phyloP scores from a whole-genome alignment of 37 sponge, comb jelly and placozoan species.

The Chondrosia reniformis region DNA sequence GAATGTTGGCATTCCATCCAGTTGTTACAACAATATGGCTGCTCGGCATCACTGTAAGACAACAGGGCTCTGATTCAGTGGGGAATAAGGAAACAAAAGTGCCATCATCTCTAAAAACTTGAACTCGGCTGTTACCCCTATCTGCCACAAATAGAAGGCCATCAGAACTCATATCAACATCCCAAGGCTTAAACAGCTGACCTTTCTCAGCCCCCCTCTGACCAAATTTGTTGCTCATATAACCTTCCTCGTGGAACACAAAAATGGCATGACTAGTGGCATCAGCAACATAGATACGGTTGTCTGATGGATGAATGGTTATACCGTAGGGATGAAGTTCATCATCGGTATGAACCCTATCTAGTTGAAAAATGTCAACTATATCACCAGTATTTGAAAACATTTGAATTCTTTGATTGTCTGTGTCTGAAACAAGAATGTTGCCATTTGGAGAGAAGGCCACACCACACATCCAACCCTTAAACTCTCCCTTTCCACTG shows the following conservation, averaged over 20 bases:
- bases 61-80: background rate
- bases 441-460: background rate
- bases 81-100: background rate
- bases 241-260: background rate
- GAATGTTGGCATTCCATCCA: slow-evolving; percentile 2
- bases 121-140: background rate
- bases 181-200: background rate
- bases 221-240: background rate
- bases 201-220: background rate
- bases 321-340: background rate
- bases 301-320: background rate
- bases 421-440: slow-evolving; percentile 3
- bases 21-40: background rate
- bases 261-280: background rate
- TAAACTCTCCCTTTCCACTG: background rate
- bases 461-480: background rate
- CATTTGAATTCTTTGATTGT: background rate
- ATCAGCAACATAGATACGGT: background rate
- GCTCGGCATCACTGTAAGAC: background rate
- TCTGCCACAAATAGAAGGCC: background rate
- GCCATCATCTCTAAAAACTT: background rate
- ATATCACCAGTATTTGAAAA: background rate
- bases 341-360: background rate
- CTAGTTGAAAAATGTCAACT: no score
- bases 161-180: background rate